phyloP scores from a whole-genome alignment of 1,140 invertebrate genomes.

The Chrysopa pallens region DNA sequence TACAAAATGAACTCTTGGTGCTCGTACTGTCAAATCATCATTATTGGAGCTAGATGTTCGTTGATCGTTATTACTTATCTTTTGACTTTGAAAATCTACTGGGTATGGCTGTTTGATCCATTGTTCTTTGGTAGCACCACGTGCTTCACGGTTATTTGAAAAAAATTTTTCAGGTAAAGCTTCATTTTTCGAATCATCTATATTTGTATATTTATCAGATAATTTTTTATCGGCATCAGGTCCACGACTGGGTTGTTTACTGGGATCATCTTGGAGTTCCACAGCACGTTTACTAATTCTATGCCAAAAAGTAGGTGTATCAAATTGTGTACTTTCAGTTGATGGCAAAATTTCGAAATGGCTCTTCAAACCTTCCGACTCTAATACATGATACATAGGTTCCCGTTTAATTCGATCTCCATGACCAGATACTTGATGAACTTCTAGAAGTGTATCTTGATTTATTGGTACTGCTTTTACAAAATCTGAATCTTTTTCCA shows the following conservation, averaged over 20 bases:
- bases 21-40: slow-evolving; percentile 3
- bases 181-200: neutral
- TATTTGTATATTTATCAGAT: neutral
- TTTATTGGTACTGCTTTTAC: too few species aligned
- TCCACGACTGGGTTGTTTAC: neutral
- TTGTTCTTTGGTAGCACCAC: slow-evolving; percentile 11
- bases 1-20: slow-evolving; percentile 16
- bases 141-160: slow-evolving; percentile 4
- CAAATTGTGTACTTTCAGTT: neutral
- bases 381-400: neutral
- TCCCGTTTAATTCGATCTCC: neutral
- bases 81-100: slow-evolving; percentile 2
- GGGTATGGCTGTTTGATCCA: slow-evolving; percentile 18
- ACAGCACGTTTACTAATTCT: neutral
- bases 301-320: too few species aligned
- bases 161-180: neutral
- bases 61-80: slow-evolving; percentile 8
- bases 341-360: neutral
- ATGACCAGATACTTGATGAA: neutral
- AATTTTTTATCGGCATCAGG: neutral
- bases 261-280: neutral
- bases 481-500: too few species aligned
- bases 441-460: neutral
- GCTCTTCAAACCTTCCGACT: neutral
- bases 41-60: slow-evolving; percentile 6